These are phyloP conservation scores for Craterocephalus amniculus DNA, from an alignment of 2,797 vertebrate species.

Conservation along the genomic window DNA sequence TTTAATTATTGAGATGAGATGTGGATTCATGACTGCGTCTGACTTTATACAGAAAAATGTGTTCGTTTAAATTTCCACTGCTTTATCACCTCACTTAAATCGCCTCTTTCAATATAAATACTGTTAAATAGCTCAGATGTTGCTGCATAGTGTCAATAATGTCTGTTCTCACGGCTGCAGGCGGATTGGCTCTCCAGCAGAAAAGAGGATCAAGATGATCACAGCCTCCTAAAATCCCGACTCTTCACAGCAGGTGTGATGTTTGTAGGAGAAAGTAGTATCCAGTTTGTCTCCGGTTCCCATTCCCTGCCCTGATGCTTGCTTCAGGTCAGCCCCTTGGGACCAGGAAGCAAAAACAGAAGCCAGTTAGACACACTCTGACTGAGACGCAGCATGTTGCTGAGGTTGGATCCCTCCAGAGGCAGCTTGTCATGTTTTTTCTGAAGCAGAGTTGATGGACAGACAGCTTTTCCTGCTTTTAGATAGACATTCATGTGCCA, in stretches of 20 bases:
- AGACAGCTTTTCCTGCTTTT: conserved; percentile 28
- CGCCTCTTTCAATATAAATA: neutral
- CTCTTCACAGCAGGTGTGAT: conserved; percentile 80
- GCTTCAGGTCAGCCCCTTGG: conserved; percentile 44
- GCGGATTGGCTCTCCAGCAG: conserved; percentile 12
- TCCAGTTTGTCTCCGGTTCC: conserved; percentile 61
- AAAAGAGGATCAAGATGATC: conserved; percentile 79
- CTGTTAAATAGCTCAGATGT: neutral
- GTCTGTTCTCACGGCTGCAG: neutral
- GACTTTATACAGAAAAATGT: neutral
- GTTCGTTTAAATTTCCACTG: neutral
- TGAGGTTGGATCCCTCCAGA: conserved; percentile 60
- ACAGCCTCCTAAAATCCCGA: conserved; percentile 78
- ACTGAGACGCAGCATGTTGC: conserved; percentile 42
- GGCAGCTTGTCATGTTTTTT: conserved; percentile 45
- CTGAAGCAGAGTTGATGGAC: conserved; percentile 74
- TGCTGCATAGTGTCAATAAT: neutral
- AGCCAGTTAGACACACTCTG: conserved; percentile 48
- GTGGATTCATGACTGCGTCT: neutral
- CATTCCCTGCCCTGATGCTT: conserved; percentile 61
- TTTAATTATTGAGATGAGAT: neutral
- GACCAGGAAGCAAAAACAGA: conserved; percentile 58
- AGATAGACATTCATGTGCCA: conserved; percentile 67
- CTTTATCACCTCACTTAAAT: neutral
- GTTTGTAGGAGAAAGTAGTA: conserved; percentile 62